Conservation (phyloP, 2,797 vertebrate species). For the Anguilla anguilla region DNA sequence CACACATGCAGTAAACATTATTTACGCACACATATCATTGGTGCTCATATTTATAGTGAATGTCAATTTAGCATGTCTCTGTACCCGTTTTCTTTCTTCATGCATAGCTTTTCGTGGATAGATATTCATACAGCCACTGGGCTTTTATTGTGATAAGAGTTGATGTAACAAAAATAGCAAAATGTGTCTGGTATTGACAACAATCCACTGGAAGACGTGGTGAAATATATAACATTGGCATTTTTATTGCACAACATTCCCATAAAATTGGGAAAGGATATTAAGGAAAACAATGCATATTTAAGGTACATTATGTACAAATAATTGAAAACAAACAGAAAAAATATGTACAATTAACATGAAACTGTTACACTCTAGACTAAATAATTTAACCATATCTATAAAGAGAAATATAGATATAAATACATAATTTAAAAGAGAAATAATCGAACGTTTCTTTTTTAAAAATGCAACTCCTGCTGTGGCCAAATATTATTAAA, state of each 20-base stretch:
- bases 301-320: constrained; percentile 92
- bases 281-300: constrained; percentile 81
- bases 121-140: neutral
- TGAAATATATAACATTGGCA: constrained; percentile 61
- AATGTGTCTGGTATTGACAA: neutral
- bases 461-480: constrained; percentile 47
- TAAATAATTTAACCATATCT: constrained; percentile 79
- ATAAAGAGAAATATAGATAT: constrained; percentile 76
- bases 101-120: neutral
- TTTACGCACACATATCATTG: neutral
- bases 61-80: neutral
- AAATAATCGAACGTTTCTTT: constrained; percentile 24
- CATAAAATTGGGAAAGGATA: constrained; percentile 94
- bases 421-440: constrained; percentile 55
- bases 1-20: neutral
- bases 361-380: constrained; percentile 76
- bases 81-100: neutral
- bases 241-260: constrained; percentile 99
- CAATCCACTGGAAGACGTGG: neutral
- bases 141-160: neutral
- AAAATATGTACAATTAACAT: constrained; percentile 89
- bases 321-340: constrained; percentile 73
- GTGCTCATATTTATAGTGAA: neutral
- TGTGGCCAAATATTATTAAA: constrained; percentile 50
- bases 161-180: neutral